These are phyloP conservation scores for Okapia johnstoni DNA, from an alignment of 2,113 vertebrate species.

Conservation along the genomic window DNA sequence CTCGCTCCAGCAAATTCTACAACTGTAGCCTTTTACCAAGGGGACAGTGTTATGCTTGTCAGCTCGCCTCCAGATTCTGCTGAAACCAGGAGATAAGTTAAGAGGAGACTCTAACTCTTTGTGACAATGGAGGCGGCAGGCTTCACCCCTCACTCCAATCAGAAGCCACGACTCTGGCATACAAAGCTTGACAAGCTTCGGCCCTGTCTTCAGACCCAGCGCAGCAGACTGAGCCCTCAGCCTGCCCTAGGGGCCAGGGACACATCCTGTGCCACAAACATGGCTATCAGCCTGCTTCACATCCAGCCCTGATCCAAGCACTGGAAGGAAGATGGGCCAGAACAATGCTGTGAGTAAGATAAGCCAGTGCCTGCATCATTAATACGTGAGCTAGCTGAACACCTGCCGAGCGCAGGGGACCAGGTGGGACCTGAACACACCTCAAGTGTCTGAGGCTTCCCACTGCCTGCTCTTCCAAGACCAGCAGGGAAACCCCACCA, in stretches of 20 bases:
- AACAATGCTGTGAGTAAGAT: not conserved
- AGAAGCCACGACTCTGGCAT: not conserved
- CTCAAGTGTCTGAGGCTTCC: not conserved
- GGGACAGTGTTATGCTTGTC: not conserved
- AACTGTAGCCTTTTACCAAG: not conserved
- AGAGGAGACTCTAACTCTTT: not conserved
- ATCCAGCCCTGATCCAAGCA: not conserved
- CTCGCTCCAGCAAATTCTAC: not conserved
- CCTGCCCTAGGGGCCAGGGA: not conserved
- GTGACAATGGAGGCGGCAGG: not conserved
- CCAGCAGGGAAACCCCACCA: not conserved
- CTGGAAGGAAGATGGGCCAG: not conserved
- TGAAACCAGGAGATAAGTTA: not conserved
- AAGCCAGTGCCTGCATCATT: not conserved
- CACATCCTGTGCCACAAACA: not conserved
- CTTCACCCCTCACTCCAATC: not conserved
- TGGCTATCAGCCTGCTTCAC: not conserved
- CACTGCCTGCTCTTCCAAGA: not conserved
- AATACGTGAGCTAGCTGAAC: not conserved
- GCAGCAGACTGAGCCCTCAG: not conserved
- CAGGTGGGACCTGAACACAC: not conserved
- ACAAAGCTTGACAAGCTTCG: not conserved
- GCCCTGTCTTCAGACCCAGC: not conserved
- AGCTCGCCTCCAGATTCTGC: conserved; percentile 19
- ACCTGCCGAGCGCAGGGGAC: not conserved